Evolutionary conservation across 2,888 invertebrate species (phyloP), one percentile per base, ranked within the genome.

Genomic region (Acronicta psi): DNA sequence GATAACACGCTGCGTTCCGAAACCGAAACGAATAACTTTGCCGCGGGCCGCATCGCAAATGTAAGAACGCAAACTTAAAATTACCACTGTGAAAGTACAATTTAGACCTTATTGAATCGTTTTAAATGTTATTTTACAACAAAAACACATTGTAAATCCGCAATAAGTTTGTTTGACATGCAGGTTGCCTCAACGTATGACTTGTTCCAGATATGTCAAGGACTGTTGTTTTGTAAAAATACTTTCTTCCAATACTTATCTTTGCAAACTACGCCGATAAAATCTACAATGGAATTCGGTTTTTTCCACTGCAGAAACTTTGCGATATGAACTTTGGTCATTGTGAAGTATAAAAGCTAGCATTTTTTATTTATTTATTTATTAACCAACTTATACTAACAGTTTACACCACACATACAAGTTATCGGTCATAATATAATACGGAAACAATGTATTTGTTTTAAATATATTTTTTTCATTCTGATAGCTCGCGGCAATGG

Each of bases 161-260:
- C 60, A 73, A 56, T 5, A 34, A 69, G 65, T 59, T 45, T n/a
- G 59, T 69, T 74, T 70, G 66, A 72, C 75, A 74, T 76, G 77
- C 79, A 66, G 41, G 79, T 90, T 89, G 83, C 86, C 81, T 82
- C 86, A 87, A 77, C 73, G 75, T 80, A 75, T 80, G 82, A 79
- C 80, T 77, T 72, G 88, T 84, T 86, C 88, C 84, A 90, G 89
- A 87, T 90, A 82, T 89, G 90, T 92, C 92, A 92, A 92, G 92
- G 92, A 90, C 88, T 77, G 75, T 76, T 81, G 79, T 85, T 85
- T 88, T 82, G 86, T 83, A 87, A 88, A 87, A 83, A 81, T 79
- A 84, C 87, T 88, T 90, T 88, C 87, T 88, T 90, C 84, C 82
- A 77, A 80, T 85, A 79, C 80, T 76, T 80, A 80, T 79, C 71